phyloP scores from a whole-genome alignment of 2,888 invertebrate species.

The Trissoscelio sp. region DNA sequence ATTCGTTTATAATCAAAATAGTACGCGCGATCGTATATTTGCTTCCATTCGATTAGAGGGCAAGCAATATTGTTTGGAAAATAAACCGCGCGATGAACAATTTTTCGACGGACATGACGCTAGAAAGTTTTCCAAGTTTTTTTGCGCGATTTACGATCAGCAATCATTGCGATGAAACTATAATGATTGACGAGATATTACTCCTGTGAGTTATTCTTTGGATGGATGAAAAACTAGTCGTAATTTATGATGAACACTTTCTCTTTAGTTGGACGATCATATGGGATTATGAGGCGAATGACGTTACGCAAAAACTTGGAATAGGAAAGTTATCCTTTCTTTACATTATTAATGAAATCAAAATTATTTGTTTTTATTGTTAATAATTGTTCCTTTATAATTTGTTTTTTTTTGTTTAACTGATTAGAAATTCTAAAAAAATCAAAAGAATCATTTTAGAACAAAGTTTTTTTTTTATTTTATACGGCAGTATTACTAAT shows the following conservation, averaged over 20 bases:
- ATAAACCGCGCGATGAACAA: constrained; percentile 2
- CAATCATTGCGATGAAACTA: neutral
- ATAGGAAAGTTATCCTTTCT: neutral
- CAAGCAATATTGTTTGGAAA: neutral
- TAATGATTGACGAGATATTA: constrained; percentile 3
- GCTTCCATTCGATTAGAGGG: constrained; percentile 12
- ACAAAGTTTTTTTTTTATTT: no score
- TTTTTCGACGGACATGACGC: neutral
- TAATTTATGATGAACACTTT: constrained; percentile 20
- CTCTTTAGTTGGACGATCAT: constrained; percentile 14
- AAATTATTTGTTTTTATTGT: no score
- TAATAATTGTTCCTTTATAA: no score
- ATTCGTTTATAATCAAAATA: constrained; percentile 63
- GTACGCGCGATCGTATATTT: constrained; percentile 1
- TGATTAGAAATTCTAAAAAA: no score
- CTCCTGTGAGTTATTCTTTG: constrained; percentile 8
- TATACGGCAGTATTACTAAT: no score
- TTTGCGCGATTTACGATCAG: neutral
- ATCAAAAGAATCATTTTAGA: no score
- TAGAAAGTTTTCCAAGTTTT: neutral
- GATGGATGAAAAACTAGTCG: constrained; percentile 15
- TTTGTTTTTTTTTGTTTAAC: no score
- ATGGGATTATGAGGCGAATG: neutral
- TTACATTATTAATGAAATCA: no score
- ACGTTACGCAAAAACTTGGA: neutral